Evolutionary conservation across 2,113 vertebrate species (phyloP).

Genomic region (Malurus cyaneus): DNA sequence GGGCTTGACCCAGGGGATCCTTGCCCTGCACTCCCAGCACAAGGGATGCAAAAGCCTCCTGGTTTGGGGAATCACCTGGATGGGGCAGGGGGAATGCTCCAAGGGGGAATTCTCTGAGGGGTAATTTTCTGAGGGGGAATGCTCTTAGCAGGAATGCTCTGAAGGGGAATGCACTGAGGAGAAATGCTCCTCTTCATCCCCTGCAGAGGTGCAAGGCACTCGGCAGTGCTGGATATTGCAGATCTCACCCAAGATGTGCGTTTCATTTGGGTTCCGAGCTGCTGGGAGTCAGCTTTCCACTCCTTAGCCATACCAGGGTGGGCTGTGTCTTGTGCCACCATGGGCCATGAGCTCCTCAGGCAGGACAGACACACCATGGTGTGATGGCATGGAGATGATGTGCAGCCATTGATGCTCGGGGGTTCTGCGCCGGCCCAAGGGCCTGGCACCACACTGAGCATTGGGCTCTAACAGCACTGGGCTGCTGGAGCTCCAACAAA

Average conservation of each 20-base stretch:
- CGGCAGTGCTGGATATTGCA: not conserved
- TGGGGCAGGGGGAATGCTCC: rapidly evolving
- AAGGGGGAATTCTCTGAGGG: rapidly evolving
- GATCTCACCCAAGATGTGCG: not conserved
- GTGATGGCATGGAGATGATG: rapidly evolving
- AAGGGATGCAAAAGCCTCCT: not conserved
- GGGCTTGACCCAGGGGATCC: rapidly evolving
- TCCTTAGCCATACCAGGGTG: rapidly evolving
- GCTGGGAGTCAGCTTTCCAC: not conserved
- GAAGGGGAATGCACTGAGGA: rapidly evolving
- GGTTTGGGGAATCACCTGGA: not conserved
- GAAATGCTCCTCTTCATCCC: not conserved
- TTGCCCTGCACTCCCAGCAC: rapidly evolving
- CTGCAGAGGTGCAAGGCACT: rapidly evolving
- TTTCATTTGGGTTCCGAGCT: rapidly evolving
- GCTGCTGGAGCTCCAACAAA: slow-evolving; percentile 38
- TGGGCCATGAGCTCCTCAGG: rapidly evolving
- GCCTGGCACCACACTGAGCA: not conserved
- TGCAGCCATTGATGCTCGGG: not conserved
- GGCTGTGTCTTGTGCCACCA: not conserved
- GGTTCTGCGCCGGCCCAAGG: not conserved
- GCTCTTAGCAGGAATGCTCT: not conserved
- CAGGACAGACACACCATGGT: rapidly evolving
- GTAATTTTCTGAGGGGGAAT: rapidly evolving
- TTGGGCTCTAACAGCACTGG: not conserved